Evolutionary conservation across 92 coral and sea anemone species (phyloP), one percentile per base, ranked within the genome.

Genomic region (Meandrina meandrites): DNA sequence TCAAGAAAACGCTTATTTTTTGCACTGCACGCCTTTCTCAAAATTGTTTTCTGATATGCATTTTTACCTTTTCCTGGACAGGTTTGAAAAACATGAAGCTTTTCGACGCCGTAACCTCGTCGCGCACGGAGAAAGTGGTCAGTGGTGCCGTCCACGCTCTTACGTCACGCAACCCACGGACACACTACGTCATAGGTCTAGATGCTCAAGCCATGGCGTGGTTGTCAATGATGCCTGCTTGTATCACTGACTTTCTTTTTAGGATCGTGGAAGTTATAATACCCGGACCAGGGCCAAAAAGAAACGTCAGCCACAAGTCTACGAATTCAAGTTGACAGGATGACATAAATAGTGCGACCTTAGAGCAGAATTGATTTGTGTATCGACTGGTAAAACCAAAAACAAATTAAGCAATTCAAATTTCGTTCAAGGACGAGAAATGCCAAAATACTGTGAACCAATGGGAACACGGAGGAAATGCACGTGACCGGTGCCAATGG

Each of bases 151-250:
- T 89, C 35, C 89, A 93, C 24, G 96, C 94, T 18, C 86, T 93
- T 70, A 93, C 90, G 54, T 86, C 91, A 83, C 69, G 58, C 7
- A 51, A 86, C 32, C 96, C 96, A 0, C 86, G 56, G 80, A 72
- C 86, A 69, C 93, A 92, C 15, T 93, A 93, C 79, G 90, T 91
- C 66, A 78, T 87, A 40, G 96, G 96, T 21, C 75, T 76, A 48
- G 96, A 93, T 67, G 92, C 96, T 6, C 76, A 81, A 78, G 75
- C 37, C 51, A 51, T 87, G 81, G 74, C 76, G 67, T 90, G 93
- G 88, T 60, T 90, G 27, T 67, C 93, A 62, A 76, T 85, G 51
- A 40, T 86, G 76, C 90, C 93, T n/a, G 35, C 93, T 50, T 69
- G 53, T 35, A 62, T 87, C 27, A 81, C 87, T 40, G 93, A 90